Evolutionary conservation across 2,888 invertebrate species (phyloP).

Genomic region (Lacanobia oleracea): DNA sequence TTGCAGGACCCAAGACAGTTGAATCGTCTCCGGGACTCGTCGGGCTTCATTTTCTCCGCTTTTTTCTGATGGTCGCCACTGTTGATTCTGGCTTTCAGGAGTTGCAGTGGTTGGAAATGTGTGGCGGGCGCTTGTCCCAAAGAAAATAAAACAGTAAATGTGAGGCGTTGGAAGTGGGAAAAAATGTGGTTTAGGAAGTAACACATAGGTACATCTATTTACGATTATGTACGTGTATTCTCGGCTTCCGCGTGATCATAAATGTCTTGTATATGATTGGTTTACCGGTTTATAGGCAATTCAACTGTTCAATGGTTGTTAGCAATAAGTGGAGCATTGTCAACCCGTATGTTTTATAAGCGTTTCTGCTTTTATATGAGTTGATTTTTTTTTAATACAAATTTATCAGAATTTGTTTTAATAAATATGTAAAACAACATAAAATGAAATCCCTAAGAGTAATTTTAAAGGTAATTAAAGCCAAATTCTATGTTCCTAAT

Average conservation of each 20-base stretch:
- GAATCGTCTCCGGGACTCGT: no score
- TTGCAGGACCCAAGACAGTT: no score
- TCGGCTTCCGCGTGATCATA: slow-evolving; percentile 42
- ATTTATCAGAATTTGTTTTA: not conserved
- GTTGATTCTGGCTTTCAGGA: no score
- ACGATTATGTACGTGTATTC: slow-evolving; percentile 31
- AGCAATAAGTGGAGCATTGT: not conserved
- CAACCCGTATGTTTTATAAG: not conserved
- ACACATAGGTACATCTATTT: slow-evolving; percentile 19
- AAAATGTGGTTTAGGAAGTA: slow-evolving; percentile 53
- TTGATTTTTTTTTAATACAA: no score
- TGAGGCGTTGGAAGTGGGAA: slow-evolving; percentile 8
- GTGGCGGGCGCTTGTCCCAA: no score
- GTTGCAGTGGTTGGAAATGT: no score
- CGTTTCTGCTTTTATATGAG: not conserved
- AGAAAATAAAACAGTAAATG: not conserved
- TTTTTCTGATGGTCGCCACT: no score
- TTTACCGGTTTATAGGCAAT: slow-evolving; percentile 8
- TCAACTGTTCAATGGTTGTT: not conserved
- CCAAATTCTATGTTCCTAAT: no score
- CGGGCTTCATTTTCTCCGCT: no score
- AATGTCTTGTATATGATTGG: slow-evolving; percentile 15
- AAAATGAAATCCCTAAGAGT: not conserved
- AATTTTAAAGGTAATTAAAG: not conserved
- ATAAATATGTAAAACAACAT: not conserved